Base-by-base conservation (phyloP, 2,888 invertebrate species). In the Lordiphosa andalusiaca region DNA sequence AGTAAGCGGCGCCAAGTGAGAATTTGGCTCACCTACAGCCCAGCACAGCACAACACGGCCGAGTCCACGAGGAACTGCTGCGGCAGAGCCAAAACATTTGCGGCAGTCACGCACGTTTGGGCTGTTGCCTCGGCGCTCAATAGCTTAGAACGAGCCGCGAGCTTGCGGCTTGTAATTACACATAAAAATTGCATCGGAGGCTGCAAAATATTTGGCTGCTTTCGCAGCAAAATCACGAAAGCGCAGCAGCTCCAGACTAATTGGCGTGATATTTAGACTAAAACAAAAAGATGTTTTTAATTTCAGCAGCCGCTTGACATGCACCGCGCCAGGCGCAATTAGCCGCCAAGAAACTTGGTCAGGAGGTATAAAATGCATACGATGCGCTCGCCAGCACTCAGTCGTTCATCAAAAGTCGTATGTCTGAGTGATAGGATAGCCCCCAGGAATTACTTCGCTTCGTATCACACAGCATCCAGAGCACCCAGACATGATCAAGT, bases 241-340 rank as follows among this genome's bases (percentile, higher is more conserved):
- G 77, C 80, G 80, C 78, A 74, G 80, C 78, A 74, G 77, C 82
- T 57, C 71, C 67, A 53, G 61, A 62, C 67, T 73, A 84, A 75
- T 83, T 76, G 73, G 77, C 78, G 71, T 85, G 83, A 86, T 81
- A 81, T 86, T 77, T 76, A 86, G 87, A 87, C 77, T 86, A 86
- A 77, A 85, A 86, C 86, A 83, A 74, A 80, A 66, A 66, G 57
- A 69, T 52, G 75, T 60, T 67, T 61, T 65, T 60, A 69, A 68
- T 70, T 73, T 69, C 71, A 71, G 68, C 68, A 63, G 50, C 59
- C 57, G 58, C 65, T 58, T 73, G 75, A 76, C 77, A 80, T 80
- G 77, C 84, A 78, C 50, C 56, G 33, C 40, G 55, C 71, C 59
- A 71, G 58, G 65, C 54, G 69, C 75, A 69, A 77, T 80, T 82